These are phyloP conservation scores for Chitala chitala DNA, from an alignment of 2,113 vertebrate species.

Conservation along the genomic window DNA sequence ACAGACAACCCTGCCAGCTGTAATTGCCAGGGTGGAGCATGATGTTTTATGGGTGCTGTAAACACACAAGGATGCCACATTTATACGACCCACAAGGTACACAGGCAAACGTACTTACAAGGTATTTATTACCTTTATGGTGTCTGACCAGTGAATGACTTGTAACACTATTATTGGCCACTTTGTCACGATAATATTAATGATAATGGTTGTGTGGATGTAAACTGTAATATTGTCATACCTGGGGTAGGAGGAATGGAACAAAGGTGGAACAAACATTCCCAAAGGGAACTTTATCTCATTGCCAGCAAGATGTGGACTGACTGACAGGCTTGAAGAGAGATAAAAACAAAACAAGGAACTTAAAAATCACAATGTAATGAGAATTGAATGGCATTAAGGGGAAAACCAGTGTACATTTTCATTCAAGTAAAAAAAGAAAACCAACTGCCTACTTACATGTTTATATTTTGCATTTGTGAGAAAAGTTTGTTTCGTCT, in stretches of 20 bases:
- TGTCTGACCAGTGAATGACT: not conserved
- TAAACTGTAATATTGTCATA: slow-evolving; percentile 29
- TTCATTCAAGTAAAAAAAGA: not conserved
- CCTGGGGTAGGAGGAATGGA: slow-evolving; percentile 64
- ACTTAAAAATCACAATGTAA: not conserved
- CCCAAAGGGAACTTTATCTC: slow-evolving; percentile 60
- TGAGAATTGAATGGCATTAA: not conserved
- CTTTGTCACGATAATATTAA: not conserved
- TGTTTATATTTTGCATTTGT: slow-evolving; percentile 31
- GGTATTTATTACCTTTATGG: not conserved
- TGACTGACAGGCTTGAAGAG: slow-evolving; percentile 49
- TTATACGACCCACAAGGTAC: not conserved
- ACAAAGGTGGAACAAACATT: slow-evolving; percentile 61
- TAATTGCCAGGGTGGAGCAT: not conserved
- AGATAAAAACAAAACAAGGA: slow-evolving; percentile 11
- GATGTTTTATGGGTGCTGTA: not conserved
- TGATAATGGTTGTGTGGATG: not conserved
- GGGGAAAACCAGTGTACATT: not conserved
- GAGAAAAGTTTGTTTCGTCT: slow-evolving; percentile 46
- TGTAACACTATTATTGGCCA: not conserved
- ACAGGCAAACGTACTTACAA: not conserved
- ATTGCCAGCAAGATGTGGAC: slow-evolving; percentile 42
- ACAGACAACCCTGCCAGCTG: not conserved
- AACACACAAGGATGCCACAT: not conserved
- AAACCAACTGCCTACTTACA: slow-evolving; percentile 39